Evolutionary conservation across 2,113 vertebrate species (phyloP).

Genomic region (Boulengeromyrus knoepffleri): DNA sequence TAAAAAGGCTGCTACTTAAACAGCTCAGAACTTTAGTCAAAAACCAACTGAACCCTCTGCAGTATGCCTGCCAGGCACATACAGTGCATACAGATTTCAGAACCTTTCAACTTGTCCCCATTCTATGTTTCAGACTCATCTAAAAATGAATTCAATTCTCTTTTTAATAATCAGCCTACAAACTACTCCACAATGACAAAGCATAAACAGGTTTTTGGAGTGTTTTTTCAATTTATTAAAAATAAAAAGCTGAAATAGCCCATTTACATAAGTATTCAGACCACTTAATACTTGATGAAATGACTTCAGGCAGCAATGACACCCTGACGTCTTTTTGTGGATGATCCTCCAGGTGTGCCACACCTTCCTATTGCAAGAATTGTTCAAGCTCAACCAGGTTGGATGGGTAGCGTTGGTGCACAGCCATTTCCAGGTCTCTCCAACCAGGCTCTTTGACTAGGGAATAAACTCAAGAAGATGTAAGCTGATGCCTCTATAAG

Average conservation of each 20-base stretch:
- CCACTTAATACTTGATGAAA: neutral
- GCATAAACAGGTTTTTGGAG: neutral
- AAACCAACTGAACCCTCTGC: neutral
- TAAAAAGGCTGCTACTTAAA: neutral
- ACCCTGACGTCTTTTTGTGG: neutral
- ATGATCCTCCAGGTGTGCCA: neutral
- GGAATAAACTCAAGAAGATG: neutral
- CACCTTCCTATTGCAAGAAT: neutral
- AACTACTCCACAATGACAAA: neutral
- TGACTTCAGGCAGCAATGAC: neutral
- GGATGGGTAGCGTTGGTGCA: neutral
- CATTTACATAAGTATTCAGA: neutral
- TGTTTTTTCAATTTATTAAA: neutral
- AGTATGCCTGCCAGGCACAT: neutral
- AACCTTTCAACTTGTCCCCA: neutral
- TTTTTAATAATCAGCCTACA: neutral
- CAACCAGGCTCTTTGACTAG: neutral
- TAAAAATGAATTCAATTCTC: neutral
- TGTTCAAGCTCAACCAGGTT: neutral
- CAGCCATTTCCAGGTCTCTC: neutral
- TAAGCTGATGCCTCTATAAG: neutral
- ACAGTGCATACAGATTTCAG: neutral
- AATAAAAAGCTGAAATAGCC: neutral
- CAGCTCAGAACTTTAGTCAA: neutral
- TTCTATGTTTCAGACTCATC: neutral